Evolutionary conservation across 2,797 vertebrate species (phyloP).

Genomic region (Myripristis jacobus): DNA sequence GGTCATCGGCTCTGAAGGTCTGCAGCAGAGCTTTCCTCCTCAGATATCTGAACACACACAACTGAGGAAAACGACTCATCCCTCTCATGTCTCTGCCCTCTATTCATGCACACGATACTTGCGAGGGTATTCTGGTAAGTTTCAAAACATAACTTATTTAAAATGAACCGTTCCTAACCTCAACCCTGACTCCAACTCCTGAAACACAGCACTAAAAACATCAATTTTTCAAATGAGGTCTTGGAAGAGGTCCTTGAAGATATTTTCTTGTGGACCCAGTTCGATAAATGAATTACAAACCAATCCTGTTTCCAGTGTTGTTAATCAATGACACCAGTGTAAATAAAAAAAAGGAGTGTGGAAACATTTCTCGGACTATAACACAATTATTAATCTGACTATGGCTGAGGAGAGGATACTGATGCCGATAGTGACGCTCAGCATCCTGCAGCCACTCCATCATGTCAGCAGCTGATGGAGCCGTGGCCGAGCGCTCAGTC

Average conservation of each 20-base stretch:
- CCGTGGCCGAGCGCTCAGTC: slow-evolving; percentile 74
- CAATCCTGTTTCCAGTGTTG: too few relatives aligned
- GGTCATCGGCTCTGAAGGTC: slow-evolving; percentile 75
- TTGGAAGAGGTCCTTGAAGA: not conserved
- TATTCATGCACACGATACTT: not conserved
- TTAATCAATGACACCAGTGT: too few relatives aligned
- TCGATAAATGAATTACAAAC: not conserved
- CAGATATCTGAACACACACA: slow-evolving; percentile 79
- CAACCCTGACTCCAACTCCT: not conserved
- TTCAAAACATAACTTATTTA: not conserved
- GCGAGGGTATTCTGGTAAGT: too few relatives aligned
- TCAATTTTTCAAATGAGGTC: not conserved
- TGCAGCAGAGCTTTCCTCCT: slow-evolving; percentile 85
- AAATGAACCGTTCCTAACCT: not conserved
- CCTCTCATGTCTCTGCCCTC: not conserved
- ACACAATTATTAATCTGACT: not conserved
- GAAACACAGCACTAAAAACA: not conserved
- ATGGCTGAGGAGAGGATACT: slow-evolving; percentile 84
- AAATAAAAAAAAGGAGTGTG: too few relatives aligned
- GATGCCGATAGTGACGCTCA: slow-evolving; percentile 85
- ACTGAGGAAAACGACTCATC: slow-evolving; percentile 62
- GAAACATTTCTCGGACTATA: not conserved
- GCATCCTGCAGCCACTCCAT: slow-evolving; percentile 91
- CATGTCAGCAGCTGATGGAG: slow-evolving; percentile 89
- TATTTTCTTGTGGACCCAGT: not conserved